Percentiles rank a stretch among this genome's conserved stretches.
Conservation (phyloP, 2,113 vertebrate genomes). For the Ammodytes marinus region DNA sequence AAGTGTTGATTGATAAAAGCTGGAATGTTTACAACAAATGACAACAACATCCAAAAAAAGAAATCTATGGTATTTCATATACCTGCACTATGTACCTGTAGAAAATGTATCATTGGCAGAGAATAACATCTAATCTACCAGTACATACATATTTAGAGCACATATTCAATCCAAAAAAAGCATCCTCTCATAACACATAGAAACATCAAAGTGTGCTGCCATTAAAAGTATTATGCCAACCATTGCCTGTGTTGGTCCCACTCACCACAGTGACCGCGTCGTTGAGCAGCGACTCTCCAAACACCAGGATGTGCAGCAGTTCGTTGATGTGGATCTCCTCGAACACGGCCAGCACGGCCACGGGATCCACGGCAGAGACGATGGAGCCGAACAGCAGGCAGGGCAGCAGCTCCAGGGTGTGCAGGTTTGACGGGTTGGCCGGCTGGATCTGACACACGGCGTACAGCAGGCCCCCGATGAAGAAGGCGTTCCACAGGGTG, state of each 20-base stretch:
- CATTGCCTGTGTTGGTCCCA: neutral
- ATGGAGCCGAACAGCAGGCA: slow-evolving; percentile 96
- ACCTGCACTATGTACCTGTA: neutral
- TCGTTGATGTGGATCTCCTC: slow-evolving; percentile 99
- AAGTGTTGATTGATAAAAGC: too few relatives aligned
- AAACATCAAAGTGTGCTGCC: neutral
- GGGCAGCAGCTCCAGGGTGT: slow-evolving; percentile 87
- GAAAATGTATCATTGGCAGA: neutral
- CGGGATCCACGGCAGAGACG: slow-evolving; percentile 96
- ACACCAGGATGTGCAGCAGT: slow-evolving; percentile 96
- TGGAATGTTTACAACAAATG: neutral
- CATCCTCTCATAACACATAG: neutral
- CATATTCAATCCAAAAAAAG: neutral
- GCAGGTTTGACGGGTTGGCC: slow-evolving; percentile 68
- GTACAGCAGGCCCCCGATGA: slow-evolving; percentile 91
- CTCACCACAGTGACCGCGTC: slow-evolving; percentile 97
- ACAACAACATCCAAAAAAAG: too few relatives aligned
- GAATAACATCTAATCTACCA: neutral
- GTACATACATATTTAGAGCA: neutral
- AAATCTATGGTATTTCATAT: neutral
- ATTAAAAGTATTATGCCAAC: too few relatives aligned
- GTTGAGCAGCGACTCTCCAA: slow-evolving; percentile 97
- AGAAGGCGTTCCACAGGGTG: slow-evolving; percentile 97
- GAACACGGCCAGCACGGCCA: slow-evolving; percentile 96
- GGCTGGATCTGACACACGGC: slow-evolving; percentile 89